Base-by-base conservation (phyloP, 2,888 invertebrate species). In the Malacosoma neustria region DNA sequence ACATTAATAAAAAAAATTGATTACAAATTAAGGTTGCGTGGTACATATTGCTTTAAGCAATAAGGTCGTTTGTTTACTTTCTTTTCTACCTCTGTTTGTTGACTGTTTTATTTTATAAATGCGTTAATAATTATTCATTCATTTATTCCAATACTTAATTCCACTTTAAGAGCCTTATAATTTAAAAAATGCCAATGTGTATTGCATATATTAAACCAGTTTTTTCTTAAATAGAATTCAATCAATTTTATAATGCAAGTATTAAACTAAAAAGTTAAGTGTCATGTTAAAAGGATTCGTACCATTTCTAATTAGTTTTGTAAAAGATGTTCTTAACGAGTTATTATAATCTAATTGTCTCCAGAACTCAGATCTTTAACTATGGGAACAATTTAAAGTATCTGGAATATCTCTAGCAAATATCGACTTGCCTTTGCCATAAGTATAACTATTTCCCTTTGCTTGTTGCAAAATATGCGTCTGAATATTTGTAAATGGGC, bases 401-500 rank as follows among this genome's bases (percentile, higher is more conserved):
- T 56, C 61, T 47, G 47, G 57, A 60, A 65, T 66, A 54, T 62
- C 53, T 53, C n/a, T n/a, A n/a, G n/a, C n/a, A n/a, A n/a, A n/a
- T n/a, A n/a, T n/a, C n/a, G n/a, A n/a, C n/a, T n/a, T 48, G 49
- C 45, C 42, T 40, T 42, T 57, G 57, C 57, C 54, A 57, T 53
- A 58, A 54, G 54, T 46, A 42, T 45, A 39, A 47, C 54, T 44
- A 54, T 51, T 57, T 60, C 54, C 55, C 53, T 53, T 49, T 53
- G 54, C 37, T 48, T 54, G 56, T 71, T 69, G 68, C 59, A 57
- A 63, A 69, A 64, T 62, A 68, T 59, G 56, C 59, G 65, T 61
- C 61, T 64, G 70, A 67, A 69, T 71, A 66, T 69, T 72, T 69
- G 65, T 57, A 62, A 69, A 65, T 63, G 54, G 63, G 59, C 51